Conservation (phyloP, 2,113 vertebrate species). For the Mesembrinibis cayennensis region DNA sequence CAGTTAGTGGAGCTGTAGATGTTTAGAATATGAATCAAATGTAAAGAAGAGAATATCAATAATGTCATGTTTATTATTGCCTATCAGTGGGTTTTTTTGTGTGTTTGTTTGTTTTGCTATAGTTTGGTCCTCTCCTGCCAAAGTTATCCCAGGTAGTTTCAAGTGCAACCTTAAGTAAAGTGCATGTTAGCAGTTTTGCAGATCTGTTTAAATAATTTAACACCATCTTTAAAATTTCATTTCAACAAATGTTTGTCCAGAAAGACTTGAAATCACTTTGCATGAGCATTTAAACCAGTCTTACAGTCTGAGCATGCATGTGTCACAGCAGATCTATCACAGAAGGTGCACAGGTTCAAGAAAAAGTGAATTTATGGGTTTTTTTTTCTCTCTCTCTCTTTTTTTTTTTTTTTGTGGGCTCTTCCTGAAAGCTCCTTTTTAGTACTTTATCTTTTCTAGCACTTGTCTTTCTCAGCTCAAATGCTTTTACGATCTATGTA, state of each 20-base stretch:
- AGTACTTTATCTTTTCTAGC: not conserved
- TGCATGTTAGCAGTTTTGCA: not conserved
- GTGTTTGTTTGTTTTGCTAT: not conserved
- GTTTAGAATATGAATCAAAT: not conserved
- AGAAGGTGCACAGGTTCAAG: not conserved
- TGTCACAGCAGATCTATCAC: not conserved
- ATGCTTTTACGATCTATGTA: conserved; percentile 50
- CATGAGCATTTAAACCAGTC: not conserved
- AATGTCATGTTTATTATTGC: not conserved
- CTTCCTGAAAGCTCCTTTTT: not conserved
- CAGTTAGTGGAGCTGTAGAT: not conserved
- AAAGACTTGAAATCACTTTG: conserved; percentile 3
- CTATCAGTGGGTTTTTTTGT: rapidly evolving
- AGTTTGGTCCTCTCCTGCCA: not conserved
- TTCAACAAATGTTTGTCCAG: not conserved
- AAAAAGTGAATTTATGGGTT: not conserved
- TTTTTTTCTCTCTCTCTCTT: too few relatives aligned
- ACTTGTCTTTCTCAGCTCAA: conserved; percentile 20
- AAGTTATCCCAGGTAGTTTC: not conserved
- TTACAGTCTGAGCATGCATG: not conserved
- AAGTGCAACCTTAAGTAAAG: not conserved
- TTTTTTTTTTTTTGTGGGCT: not conserved
- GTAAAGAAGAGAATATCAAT: not conserved
- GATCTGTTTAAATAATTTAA: conserved; percentile 15
- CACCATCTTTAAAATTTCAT: conserved; percentile 12